Percentiles rank a stretch among this genome's conserved stretches.
phyloP scores from a whole-genome alignment of 2,113 vertebrate species.

The Alces alces region DNA sequence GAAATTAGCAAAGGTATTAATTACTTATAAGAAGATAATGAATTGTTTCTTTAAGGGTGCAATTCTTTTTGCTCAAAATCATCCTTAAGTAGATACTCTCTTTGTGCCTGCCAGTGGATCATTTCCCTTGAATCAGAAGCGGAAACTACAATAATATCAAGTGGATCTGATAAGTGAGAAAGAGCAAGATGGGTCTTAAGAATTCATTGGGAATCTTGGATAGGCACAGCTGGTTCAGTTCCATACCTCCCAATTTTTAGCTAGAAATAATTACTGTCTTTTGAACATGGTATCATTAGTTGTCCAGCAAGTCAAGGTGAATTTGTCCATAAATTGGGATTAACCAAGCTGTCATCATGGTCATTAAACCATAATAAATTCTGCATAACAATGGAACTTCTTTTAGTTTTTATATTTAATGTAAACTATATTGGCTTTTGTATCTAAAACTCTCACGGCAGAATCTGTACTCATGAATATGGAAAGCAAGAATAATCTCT shows the following conservation, averaged over 20 bases:
- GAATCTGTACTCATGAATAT: background rate
- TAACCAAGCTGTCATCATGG: slow-evolving; percentile 5
- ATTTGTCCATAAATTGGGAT: slow-evolving; percentile 49
- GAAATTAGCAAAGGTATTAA: background rate
- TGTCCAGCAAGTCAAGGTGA: slow-evolving; percentile 63
- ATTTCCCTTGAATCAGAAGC: slow-evolving; percentile 17
- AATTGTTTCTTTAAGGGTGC: background rate
- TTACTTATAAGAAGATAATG: background rate
- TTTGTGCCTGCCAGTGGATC: background rate
- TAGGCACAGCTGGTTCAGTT: background rate
- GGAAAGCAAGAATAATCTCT: background rate
- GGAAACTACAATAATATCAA: background rate
- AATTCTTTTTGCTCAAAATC: background rate
- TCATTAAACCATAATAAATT: slow-evolving; percentile 19
- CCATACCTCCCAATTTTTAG: background rate
- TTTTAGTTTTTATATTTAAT: background rate
- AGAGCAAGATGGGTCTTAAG: slow-evolving; percentile 21
- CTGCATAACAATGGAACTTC: background rate
- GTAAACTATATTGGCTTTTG: background rate
- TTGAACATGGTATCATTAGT: slow-evolving; percentile 44
- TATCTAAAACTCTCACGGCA: slow-evolving; percentile 28
- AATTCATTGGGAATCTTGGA: slow-evolving; percentile 45
- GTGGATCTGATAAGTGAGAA: background rate
- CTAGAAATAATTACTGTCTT: slow-evolving; percentile 58
- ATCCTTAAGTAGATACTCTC: background rate